Evolutionary conservation across 2,113 vertebrate species (phyloP).

Genomic region (Mustelus asterias): DNA sequence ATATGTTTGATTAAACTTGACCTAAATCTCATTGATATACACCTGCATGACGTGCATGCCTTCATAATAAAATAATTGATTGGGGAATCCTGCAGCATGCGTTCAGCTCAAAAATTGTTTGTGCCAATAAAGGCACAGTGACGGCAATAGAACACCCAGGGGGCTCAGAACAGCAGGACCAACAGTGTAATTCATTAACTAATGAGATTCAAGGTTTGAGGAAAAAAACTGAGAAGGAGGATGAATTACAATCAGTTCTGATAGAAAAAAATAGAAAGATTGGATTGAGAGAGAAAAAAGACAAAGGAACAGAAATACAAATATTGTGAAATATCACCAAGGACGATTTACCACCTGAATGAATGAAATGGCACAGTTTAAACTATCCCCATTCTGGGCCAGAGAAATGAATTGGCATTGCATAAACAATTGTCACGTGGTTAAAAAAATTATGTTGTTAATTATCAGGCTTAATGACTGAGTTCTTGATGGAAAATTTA

Average conservation of each 20-base stretch:
- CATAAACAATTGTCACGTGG: neutral
- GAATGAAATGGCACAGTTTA: neutral
- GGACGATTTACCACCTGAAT: neutral
- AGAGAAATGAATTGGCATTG: neutral
- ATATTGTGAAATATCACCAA: neutral
- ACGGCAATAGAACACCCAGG: neutral
- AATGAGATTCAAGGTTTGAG: neutral
- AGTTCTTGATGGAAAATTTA: neutral
- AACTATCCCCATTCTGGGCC: neutral
- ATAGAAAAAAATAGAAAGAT: neutral
- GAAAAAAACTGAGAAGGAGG: neutral
- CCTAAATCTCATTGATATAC: neutral
- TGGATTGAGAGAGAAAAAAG: neutral
- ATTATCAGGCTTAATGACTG: neutral
- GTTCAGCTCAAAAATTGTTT: neutral
- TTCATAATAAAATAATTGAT: neutral
- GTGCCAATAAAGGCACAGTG: neutral
- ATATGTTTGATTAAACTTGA: neutral
- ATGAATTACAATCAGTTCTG: neutral
- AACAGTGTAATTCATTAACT: neutral
- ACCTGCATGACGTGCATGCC: neutral
- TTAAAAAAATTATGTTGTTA: neutral
- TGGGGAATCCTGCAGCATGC: neutral
- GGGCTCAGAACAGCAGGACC: neutral
- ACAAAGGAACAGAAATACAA: neutral